phyloP scores from a whole-genome alignment of 2,113 vertebrate genomes.

The Cyprinodon variegatus region DNA sequence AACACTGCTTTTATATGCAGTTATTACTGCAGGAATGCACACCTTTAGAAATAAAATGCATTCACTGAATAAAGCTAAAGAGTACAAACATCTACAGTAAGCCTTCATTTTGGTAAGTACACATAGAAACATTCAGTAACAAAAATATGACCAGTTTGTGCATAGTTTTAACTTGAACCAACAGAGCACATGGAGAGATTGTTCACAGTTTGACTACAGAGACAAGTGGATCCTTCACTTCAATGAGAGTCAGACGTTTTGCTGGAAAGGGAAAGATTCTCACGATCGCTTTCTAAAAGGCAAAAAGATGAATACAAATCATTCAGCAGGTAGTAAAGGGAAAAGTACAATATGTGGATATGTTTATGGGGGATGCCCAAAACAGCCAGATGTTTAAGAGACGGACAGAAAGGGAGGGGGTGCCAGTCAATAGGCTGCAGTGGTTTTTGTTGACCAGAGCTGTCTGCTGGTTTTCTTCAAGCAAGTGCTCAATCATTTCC shows the following conservation, averaged over 20 bases:
- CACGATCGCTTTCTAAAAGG: conserved; percentile 59
- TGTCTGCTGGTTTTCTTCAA: conserved; percentile 14
- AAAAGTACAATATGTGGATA: conserved; percentile 49
- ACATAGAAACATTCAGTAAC: conserved; percentile 60
- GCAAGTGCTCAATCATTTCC: conserved; percentile 42
- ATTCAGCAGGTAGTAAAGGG: conserved; percentile 63
- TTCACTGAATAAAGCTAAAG: conserved; percentile 59
- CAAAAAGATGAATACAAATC: conserved; percentile 56
- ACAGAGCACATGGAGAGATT: conserved; percentile 46
- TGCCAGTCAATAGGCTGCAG: not conserved
- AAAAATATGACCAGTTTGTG: conserved; percentile 66
- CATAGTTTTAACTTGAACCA: conserved; percentile 66
- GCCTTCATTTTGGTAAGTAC: conserved; percentile 47
- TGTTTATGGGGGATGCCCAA: conserved; percentile 40
- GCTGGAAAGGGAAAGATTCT: conserved; percentile 46
- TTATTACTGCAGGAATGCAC: conserved; percentile 37
- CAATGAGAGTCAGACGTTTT: conserved; percentile 37
- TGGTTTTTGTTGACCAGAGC: not conserved
- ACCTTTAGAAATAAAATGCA: conserved; percentile 65
- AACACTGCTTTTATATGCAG: conserved; percentile 56
- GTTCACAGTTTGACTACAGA: conserved; percentile 39
- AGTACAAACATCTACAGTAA: conserved; percentile 66
- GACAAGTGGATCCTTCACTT: conserved; percentile 49
- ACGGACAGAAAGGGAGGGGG: conserved; percentile 8
- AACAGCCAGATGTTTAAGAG: conserved; percentile 19